Conservation (phyloP, 92 coral and sea anemone genomes). For the Actinernus sp. region DNA sequence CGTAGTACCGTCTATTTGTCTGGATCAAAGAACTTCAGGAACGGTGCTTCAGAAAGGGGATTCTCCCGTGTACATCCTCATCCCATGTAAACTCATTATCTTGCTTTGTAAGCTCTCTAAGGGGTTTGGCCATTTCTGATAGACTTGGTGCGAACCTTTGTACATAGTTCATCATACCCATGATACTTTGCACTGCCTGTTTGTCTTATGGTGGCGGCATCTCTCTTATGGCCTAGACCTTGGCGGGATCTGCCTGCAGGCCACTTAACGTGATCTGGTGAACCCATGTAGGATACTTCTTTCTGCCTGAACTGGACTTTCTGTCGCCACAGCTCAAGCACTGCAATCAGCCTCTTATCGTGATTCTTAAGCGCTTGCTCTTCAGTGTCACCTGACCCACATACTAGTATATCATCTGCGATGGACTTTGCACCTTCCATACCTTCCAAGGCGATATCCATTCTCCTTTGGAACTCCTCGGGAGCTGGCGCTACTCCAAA, state of each 20-base stretch:
- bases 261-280: constrained; percentile 30
- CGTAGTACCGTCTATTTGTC: constrained; percentile 36
- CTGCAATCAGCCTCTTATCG: constrained; percentile 47
- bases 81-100: constrained; percentile 36
- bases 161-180: constrained; percentile 39
- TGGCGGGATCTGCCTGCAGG: constrained; percentile 38
- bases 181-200: constrained; percentile 32
- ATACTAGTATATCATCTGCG: constrained; percentile 72
- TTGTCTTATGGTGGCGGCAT: constrained; percentile 63
- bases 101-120: constrained; percentile 25
- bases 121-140: constrained; percentile 22
- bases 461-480: constrained; percentile 74
- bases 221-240: constrained; percentile 38
- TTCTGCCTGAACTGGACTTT: constrained; percentile 29
- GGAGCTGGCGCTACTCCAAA: constrained; percentile 67
- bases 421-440: constrained; percentile 66
- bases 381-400: constrained; percentile 47
- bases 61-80: constrained; percentile 15
- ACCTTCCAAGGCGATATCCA: constrained; percentile 53
- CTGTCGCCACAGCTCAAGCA: constrained; percentile 47
- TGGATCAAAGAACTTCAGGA: constrained; percentile 69
- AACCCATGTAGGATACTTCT: constrained; percentile 46
- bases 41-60: constrained; percentile 43
- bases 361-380: constrained; percentile 47
- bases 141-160: constrained; percentile 37